These are phyloP conservation scores for Brenthis daphne DNA, from an alignment of 2,888 invertebrate genomes.

Conservation along the genomic window DNA sequence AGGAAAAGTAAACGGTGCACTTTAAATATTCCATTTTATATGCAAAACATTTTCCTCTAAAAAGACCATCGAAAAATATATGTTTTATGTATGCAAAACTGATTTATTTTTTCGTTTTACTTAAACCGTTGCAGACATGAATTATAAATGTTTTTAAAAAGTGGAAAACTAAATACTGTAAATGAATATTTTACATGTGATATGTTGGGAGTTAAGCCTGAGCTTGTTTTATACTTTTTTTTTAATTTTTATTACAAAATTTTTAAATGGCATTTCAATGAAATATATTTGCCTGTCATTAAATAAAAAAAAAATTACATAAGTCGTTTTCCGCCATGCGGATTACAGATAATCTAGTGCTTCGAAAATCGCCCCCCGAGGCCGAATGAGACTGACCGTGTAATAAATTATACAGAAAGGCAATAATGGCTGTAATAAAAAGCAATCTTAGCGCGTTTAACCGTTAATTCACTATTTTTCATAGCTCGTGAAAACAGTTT, in stretches of 20 bases:
- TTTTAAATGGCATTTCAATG: background rate
- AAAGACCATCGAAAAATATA: too few relatives aligned
- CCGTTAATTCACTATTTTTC: conserved; percentile 43
- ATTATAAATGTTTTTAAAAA: too few relatives aligned
- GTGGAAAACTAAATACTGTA: too few relatives aligned
- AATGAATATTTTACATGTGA: too few relatives aligned
- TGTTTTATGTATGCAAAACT: too few relatives aligned
- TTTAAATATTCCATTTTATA: too few relatives aligned
- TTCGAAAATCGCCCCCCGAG: conserved; percentile 42
- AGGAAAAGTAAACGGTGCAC: too few relatives aligned
- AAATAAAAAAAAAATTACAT: conserved; percentile 14
- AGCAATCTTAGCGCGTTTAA: conserved; percentile 43
- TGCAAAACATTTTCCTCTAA: too few relatives aligned
- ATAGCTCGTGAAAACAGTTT: conserved; percentile 29
- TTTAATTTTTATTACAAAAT: background rate
- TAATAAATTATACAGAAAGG: conserved; percentile 44
- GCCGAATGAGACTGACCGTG: conserved; percentile 41
- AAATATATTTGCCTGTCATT: background rate
- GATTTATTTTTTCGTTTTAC: background rate
- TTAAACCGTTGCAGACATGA: background rate
- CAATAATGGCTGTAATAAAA: conserved; percentile 46
- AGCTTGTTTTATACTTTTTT: background rate
- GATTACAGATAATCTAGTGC: conserved; percentile 40
- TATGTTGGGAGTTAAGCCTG: too few relatives aligned
- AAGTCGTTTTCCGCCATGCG: conserved; percentile 25